Evolutionary conservation across 2,113 vertebrate species (phyloP), one percentile per base, ranked within the genome.

Genomic region (Riparia riparia): DNA sequence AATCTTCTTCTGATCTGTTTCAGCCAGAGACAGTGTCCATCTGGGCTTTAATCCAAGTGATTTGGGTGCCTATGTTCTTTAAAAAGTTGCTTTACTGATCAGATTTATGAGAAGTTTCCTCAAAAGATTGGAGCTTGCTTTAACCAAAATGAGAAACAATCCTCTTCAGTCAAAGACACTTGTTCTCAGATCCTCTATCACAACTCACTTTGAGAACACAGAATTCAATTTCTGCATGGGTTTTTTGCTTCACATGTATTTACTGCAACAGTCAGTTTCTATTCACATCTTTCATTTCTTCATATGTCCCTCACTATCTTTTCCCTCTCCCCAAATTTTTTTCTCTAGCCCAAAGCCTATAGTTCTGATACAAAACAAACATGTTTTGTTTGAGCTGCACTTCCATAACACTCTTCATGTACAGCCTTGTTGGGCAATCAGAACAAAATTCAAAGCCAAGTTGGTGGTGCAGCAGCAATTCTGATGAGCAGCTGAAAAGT

Each of bases 401-500:
- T 97, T 97, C 96, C 69, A 34, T 95, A 95, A 94, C 92, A 78
- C 90, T 82, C 73, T 93, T 82, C 82, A 1, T 73, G 87, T 87
- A 93, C 91, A 96, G 93, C 94, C 95, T 89, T 95, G 83, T 93
- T 96, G 91, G 96, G 95, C 96, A 97, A 96, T 92, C 89, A 86
- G 96, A 97, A 90, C 81, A 95, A 91, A 97, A 95, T 84, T 96
- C 96, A 83, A 94, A 96, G 97, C 97, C 96, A 97, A 98, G 91
- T 89, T 96, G 95, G 97, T 97, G 95, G 90, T 94, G 96, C 95
- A 92, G 95, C 95, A 96, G 96, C 92, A 96, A 97, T 96, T 96
- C 95, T 95, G 97, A 97, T 96, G 94, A 97, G 96, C 93, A 93
- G 84, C 97, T 94, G 97, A 98, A 98, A 97, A 97, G 96, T 97